Base-by-base conservation (phyloP, 1,140 invertebrate genomes). In the Hyphantria cunea region DNA sequence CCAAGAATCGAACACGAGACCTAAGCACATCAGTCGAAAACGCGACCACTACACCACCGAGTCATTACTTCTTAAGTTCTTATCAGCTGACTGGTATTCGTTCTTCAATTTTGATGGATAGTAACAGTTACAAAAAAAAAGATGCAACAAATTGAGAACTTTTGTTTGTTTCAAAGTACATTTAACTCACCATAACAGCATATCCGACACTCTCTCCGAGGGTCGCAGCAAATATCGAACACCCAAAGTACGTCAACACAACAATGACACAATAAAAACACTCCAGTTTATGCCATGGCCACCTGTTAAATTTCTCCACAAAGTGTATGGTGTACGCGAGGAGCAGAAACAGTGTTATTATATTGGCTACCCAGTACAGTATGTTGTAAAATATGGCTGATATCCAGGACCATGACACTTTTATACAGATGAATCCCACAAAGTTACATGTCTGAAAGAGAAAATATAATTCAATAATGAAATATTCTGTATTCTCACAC, bases 211-310 rank as follows among this genome's bases (percentile, higher is more conserved):
- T 82, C 56, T 88, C 85, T 0, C 75, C 80, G 25, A 86, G 71
- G 0, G 78, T 80, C 0, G 76, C 67, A 6, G 87, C 87, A 70
- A 90, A 84, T 73, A 90, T 90, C 10, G 84, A 84, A 7, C 78
- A 78, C 0, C 68, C 66, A 17, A 90, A 75, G 70, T 95, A 96
- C 31, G 95, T 93, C 7, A 95, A 74, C 0, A 92, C 89, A 93
- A 94, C 95, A 0, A 94, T 53, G 0, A 85, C 82, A 81, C 95
- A 95, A 83, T 93, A 97, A 51, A 93, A 92, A 45, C 96, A 93
- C 91, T 97, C 96, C 78, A 96, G 93, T 80, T 96, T 95, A 13
- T 95, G 78, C 97, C 97, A 98, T 0, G 96, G 97, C 67, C 97
- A 94, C 69, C 93, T 94, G 74, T 95, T 94, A 64, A 95, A 94